Conservation (phyloP, 1,140 invertebrate species). For the Hylyphantes graminicola region DNA sequence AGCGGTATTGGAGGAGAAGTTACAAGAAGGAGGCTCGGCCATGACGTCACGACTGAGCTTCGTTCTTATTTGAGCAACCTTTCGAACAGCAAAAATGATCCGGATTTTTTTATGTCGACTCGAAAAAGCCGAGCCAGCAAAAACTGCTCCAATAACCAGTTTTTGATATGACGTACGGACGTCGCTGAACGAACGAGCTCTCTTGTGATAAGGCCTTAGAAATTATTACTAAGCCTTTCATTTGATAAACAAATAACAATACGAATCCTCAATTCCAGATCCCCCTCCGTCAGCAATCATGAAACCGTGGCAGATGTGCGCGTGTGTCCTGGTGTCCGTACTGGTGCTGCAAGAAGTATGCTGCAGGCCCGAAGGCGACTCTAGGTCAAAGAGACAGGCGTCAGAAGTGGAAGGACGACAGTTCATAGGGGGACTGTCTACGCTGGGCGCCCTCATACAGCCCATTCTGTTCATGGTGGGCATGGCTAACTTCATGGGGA, state of each 20-base stretch:
- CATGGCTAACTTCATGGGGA: conserved; percentile 53
- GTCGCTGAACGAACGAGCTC: no score
- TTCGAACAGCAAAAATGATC: neutral
- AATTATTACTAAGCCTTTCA: neutral
- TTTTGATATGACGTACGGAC: no score
- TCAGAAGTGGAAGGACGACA: conserved; percentile 17
- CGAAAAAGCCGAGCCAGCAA: neutral
- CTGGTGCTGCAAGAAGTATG: conserved; percentile 3
- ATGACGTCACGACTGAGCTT: no score
- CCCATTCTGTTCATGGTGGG: conserved; percentile 56
- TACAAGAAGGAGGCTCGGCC: no score
- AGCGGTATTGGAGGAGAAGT: no score
- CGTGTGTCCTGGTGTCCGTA: neutral
- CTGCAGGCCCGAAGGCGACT: conserved; percentile 15
- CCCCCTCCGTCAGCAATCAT: conserved; percentile 1
- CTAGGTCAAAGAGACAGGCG: conserved; percentile 33
- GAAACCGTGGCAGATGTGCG: conserved; percentile 9
- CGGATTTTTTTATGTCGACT: neutral
- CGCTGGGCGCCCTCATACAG: conserved; percentile 36
- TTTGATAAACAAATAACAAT: neutral
- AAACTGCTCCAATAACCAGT: no score
- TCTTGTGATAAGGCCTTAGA: neutral
- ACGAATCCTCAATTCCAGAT: neutral
- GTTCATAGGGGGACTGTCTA: conserved; percentile 42
- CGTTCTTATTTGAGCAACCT: neutral